These are phyloP conservation scores for Argopecten irradians DNA, from an alignment of 1,140 invertebrate species.

Conservation along the genomic window DNA sequence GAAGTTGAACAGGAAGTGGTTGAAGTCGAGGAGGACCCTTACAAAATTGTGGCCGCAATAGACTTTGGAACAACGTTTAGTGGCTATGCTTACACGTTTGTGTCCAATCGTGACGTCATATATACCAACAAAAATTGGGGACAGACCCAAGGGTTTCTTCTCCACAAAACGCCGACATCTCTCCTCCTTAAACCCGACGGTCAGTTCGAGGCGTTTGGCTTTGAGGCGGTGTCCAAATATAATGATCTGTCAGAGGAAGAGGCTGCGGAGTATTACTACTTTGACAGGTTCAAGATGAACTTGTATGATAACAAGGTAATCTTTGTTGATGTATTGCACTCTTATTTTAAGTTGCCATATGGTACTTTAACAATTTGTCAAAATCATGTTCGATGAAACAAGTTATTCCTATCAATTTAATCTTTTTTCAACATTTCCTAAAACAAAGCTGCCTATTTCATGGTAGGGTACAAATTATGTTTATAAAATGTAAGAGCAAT, in stretches of 20 bases:
- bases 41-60: constrained; percentile 80
- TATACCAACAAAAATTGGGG: constrained; percentile 83
- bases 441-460: too few species aligned
- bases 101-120: constrained; percentile 79
- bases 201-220: constrained; percentile 82
- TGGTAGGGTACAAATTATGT: too few species aligned
- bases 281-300: constrained; percentile 83
- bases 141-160: constrained; percentile 80
- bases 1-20: constrained; percentile 42
- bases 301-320: constrained; percentile 80
- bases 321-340: neutral
- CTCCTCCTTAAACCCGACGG: constrained; percentile 80
- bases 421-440: too few species aligned
- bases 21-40: constrained; percentile 49
- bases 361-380: too few species aligned
- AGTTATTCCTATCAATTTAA: too few species aligned
- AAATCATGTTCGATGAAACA: too few species aligned
- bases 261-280: constrained; percentile 80
- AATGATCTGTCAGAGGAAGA: constrained; percentile 81
- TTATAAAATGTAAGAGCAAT: too few species aligned
- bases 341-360: neutral
- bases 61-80: constrained; percentile 83
- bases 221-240: constrained; percentile 80
- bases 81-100: constrained; percentile 82
- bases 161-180: constrained; percentile 82